phyloP scores from a whole-genome alignment of 2,113 vertebrate species.

The Eonycteris spelaea region DNA sequence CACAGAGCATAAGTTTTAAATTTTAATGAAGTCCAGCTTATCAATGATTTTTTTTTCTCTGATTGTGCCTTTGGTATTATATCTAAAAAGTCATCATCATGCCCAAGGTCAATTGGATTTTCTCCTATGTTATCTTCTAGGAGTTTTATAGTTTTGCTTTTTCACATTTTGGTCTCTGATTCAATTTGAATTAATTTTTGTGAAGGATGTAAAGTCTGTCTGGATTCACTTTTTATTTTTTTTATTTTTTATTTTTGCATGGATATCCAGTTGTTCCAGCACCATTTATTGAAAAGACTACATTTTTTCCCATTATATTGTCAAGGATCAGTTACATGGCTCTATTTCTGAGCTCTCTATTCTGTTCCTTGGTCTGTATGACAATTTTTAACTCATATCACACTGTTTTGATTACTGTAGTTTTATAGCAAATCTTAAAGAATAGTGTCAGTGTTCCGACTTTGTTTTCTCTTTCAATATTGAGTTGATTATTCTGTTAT shows the following conservation, averaged over 20 bases:
- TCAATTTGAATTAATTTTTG: neutral
- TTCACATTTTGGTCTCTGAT: neutral
- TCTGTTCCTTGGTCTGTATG: neutral
- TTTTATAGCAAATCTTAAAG: neutral
- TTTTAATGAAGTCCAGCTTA: neutral
- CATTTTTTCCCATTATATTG: neutral
- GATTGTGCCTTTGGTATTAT: neutral
- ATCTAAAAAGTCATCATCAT: neutral
- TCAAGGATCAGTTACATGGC: neutral
- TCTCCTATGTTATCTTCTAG: neutral
- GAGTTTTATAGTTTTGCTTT: neutral
- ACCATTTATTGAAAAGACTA: neutral
- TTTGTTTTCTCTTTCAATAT: neutral
- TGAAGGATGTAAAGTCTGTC: neutral
- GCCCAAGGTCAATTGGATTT: neutral
- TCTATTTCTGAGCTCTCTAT: neutral
- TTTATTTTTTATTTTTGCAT: too few species aligned
- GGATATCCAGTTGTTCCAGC: neutral
- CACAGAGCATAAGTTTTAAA: neutral
- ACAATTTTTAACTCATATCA: neutral
- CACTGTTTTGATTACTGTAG: neutral
- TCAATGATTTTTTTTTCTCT: neutral
- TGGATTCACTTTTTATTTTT: neutral
- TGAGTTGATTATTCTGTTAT: neutral
- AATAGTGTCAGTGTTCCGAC: neutral